Conservation (phyloP, 1,140 invertebrate genomes). For the Drosophila subobscura region DNA sequence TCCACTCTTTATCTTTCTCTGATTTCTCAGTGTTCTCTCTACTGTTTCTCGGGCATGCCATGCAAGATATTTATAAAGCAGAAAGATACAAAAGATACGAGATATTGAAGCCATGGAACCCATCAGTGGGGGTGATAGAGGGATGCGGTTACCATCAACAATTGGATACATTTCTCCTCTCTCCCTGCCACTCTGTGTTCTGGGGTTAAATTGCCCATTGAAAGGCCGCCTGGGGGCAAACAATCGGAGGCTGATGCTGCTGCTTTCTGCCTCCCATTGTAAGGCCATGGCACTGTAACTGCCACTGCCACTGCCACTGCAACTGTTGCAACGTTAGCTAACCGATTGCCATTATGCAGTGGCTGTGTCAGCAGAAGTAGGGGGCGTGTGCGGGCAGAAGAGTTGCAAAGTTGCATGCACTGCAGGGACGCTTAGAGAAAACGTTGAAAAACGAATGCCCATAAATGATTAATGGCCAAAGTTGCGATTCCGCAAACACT, state of each 20-base stretch:
- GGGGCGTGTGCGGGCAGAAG: slow-evolving; percentile 33
- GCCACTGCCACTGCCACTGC: slow-evolving; percentile 6
- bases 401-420: slow-evolving; percentile 63
- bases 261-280: slow-evolving; percentile 32
- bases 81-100: slow-evolving; percentile 23
- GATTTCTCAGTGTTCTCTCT: slow-evolving; percentile 13
- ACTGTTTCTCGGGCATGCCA: too few relatives aligned
- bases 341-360: slow-evolving; percentile 34
- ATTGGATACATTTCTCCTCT: slow-evolving; percentile 41
- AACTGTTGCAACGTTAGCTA: slow-evolving; percentile 38
- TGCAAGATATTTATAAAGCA: slow-evolving; percentile 64
- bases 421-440: slow-evolving; percentile 22
- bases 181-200: slow-evolving; percentile 14
- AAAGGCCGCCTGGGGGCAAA: slow-evolving; percentile 65
- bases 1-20: not conserved
- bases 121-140: slow-evolving; percentile 47
- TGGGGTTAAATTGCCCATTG: slow-evolving; percentile 74
- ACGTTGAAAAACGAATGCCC: slow-evolving; percentile 57
- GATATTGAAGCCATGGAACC: slow-evolving; percentile 57
- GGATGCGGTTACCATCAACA: slow-evolving; percentile 44
- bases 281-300: slow-evolving; percentile 47
- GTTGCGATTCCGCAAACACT: slow-evolving; percentile 68
- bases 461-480: slow-evolving; percentile 80
- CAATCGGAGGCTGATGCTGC: slow-evolving; percentile 54
- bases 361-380: not conserved